phyloP scores from a whole-genome alignment of 2,888 invertebrate species.

The Cheilosia vulpina region DNA sequence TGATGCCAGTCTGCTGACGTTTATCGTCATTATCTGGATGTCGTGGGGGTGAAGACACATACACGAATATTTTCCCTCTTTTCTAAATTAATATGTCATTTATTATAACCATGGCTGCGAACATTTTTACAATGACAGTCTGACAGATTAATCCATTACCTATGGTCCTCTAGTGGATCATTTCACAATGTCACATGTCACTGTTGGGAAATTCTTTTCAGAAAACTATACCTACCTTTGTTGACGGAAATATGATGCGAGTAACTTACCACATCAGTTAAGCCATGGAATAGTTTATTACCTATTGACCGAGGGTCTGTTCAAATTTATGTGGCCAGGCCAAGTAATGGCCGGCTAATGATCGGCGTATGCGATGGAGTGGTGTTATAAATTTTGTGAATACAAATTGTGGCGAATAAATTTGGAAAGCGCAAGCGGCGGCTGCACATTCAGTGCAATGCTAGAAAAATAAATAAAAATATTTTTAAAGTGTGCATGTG shows the following conservation, averaged over 20 bases:
- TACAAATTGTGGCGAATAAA: constrained; percentile 14
- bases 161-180: constrained; percentile 22
- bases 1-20: constrained; percentile 12
- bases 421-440: neutral
- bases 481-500: constrained; percentile 48
- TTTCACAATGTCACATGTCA: constrained; percentile 43
- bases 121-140: constrained; percentile 26
- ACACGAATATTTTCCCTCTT: constrained; percentile 3
- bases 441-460: constrained; percentile 25
- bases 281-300: constrained; percentile 8
- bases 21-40: constrained; percentile 43
- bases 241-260: constrained; percentile 17
- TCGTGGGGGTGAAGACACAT: constrained; percentile 19
- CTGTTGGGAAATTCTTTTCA: constrained; percentile 49
- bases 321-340: constrained; percentile 21
- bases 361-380: neutral
- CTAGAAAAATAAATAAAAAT: constrained; percentile 59
- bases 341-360: constrained; percentile 15
- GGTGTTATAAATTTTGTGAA: constrained; percentile 9
- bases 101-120: constrained; percentile 2
- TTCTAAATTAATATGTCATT: constrained; percentile 1
- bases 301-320: constrained; percentile 29
- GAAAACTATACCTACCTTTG: neutral
- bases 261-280: neutral
- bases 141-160: constrained; percentile 20